Base-by-base conservation (phyloP, 2,888 invertebrate species). In the Chirona hameri region DNA sequence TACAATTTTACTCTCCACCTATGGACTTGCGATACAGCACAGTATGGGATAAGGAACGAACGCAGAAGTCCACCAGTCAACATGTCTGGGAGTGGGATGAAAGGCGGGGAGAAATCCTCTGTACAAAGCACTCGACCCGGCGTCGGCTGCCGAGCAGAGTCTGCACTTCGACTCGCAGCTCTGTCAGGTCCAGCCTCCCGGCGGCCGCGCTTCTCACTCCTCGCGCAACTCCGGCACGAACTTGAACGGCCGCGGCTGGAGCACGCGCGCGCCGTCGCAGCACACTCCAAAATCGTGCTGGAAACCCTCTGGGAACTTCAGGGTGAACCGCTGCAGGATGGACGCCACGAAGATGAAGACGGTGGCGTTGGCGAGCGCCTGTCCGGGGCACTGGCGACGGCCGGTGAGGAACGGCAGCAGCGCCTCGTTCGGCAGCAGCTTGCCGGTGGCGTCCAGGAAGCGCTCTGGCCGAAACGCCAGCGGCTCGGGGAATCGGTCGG, bases 381-480 rank as follows among this genome's bases (percentile, higher is more conserved):
- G 29, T 15, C 83, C 83, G 48, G 82, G 83, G 31, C 83, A 83
- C 24, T 31, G 79, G 27, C 83, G 57, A n/a, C 60, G 31, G 9
- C 83, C 83, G 72, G 57, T 46, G 14, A 79, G 57, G 52, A 83
- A 83, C 39, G 82, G 79, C 76, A 83, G 24, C 39, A 83, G 79
- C 2, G 76, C 46, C 15, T 81, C 57, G 27, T 31, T 29, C 46
- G 82, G 76, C 72, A 52, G 76, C 60, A 83, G 79, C 29, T 39
- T 52, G 29, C 79, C 83, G n/a, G 81, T 31, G 79, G 69, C 76
- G 79, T 69, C 39, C 39, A 83, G 55, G 76, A 81, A 83, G 10
- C 82, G 81, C 55, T 82, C 82, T 5, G 83, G 84, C 24, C 65
- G 72, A 52, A 84, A 81, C 31, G 65, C 81, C 81, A 83, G 46